A percentile compares a stretch with the other conserved stretches of the same genome.
Evolutionary conservation across 1,140 invertebrate species (phyloP).

Genomic region (Formica exsecta): DNA sequence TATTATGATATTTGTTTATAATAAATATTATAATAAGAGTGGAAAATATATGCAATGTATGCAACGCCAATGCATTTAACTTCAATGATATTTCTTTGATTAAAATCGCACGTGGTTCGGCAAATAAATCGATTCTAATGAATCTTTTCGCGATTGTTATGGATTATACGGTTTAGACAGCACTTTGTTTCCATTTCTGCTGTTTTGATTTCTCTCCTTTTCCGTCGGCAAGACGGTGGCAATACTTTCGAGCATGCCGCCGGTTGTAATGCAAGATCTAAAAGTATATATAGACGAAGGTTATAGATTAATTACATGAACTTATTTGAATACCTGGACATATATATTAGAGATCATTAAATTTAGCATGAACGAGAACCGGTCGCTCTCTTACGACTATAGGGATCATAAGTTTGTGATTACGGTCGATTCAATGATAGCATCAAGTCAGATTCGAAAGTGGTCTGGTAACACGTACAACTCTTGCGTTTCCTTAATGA

Average conservation of each 20-base stretch:
- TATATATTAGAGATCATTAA: constrained; percentile 71
- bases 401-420: constrained; percentile 45
- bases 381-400: constrained; percentile 40
- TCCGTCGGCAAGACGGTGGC: constrained; percentile 28
- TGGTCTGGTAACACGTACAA: neutral
- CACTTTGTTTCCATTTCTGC: constrained; percentile 55
- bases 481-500: neutral
- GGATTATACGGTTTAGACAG: constrained; percentile 74
- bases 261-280: constrained; percentile 48
- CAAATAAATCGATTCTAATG: constrained; percentile 62
- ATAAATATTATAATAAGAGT: neutral
- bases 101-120: neutral
- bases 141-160: constrained; percentile 74
- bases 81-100: neutral
- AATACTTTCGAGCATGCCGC: constrained; percentile 16
- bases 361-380: constrained; percentile 61
- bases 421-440: constrained; percentile 55
- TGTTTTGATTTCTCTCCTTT: constrained; percentile 65
- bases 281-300: constrained; percentile 70
- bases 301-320: constrained; percentile 79
- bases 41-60: neutral
- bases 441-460: constrained; percentile 5
- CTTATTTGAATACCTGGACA: constrained; percentile 73
- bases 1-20: neutral
- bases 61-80: neutral